Evolutionary conservation across 2,113 vertebrate species (phyloP), one percentile per base, ranked within the genome.

Genomic region (Oryzias curvinotus): DNA sequence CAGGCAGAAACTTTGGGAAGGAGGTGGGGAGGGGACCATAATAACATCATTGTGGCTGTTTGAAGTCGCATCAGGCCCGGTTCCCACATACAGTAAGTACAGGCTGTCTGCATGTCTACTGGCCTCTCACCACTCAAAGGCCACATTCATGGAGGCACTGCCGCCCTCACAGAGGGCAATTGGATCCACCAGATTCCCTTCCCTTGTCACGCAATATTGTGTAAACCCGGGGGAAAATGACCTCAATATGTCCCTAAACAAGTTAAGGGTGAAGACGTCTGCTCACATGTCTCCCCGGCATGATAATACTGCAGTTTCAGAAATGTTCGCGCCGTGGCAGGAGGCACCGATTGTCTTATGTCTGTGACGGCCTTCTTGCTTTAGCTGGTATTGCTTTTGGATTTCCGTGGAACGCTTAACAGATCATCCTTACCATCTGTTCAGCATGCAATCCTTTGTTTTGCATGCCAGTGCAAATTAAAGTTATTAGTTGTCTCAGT

Each of bases 131-230:
- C 81, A 80, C 72, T 92, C 90, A 91, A 92, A 90, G 88, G 85
- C 86, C 86, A 88, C 90, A 92, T 91, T 92, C 88, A 92, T 87
- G 72, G 68, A 82, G 83, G 79, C 75, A 43, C 77, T 81, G 77
- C 82, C 77, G 72, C 72, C 75, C 83, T 88, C 71, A 64, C 83
- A 83, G 81, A 78, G 87, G 86, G 88, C 88, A 88, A 89, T 87
- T 85, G 85, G 88, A 91, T 91, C 87, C 85, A 80, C 83, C 71
- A 75, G 87, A 90, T 84, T 79, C 81, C 87, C 71, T 82, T 81
- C 78, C 57, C 85, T 88, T 91, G 75, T 86, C 90, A 92, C 85
- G 92, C 91, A 87, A 92, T 83, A 85, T 90, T 85, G 87, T 87
- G 75, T 76, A 87, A 88, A 88, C 83, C 68, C 63, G 25, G 73